Percentiles rank a stretch among this genome's conserved stretches.
Evolutionary conservation across 64 coral and sea anemone species (phyloP).

Genomic region (Acropora tenuis): DNA sequence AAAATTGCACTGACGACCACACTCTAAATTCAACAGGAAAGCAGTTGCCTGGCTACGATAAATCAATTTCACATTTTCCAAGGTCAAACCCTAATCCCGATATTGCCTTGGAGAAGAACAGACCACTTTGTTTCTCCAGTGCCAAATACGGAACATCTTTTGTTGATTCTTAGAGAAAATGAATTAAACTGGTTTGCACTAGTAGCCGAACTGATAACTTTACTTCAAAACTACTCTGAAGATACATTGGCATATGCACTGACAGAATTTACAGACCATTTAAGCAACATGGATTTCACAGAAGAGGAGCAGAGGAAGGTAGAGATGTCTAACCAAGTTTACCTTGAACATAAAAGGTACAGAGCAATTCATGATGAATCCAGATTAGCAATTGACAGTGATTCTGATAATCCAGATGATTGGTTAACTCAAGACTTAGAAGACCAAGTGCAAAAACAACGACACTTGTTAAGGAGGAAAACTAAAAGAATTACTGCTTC

Average conservation of each 20-base stretch:
- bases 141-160: slow-evolving; percentile 21
- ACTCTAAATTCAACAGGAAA: not conserved
- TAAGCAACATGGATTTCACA: slow-evolving; percentile 43
- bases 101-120: slow-evolving; percentile 44
- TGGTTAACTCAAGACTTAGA: slow-evolving; percentile 8
- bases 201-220: slow-evolving; percentile 30
- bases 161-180: slow-evolving; percentile 38
- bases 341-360: slow-evolving; percentile 39
- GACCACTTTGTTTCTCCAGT: slow-evolving; percentile 36
- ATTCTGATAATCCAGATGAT: slow-evolving; percentile 44
- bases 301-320: slow-evolving; percentile 39
- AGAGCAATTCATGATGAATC: slow-evolving; percentile 42
- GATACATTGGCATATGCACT: slow-evolving; percentile 37
- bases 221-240: slow-evolving; percentile 35
- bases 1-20: not conserved
- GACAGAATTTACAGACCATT: slow-evolving; percentile 33
- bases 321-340: slow-evolving; percentile 31
- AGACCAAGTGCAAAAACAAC: not conserved
- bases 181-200: slow-evolving; percentile 50
- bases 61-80: slow-evolving; percentile 15
- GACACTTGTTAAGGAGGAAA: not conserved
- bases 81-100: slow-evolving; percentile 29
- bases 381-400: slow-evolving; percentile 43
- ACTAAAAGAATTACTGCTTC: not conserved
- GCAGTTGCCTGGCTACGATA: slow-evolving; percentile 38